Percentiles rank a stretch among this genome's conserved stretches.
These are phyloP conservation scores for Sparidentex hasta DNA, from an alignment of 2,797 vertebrate species.

Conservation along the genomic window DNA sequence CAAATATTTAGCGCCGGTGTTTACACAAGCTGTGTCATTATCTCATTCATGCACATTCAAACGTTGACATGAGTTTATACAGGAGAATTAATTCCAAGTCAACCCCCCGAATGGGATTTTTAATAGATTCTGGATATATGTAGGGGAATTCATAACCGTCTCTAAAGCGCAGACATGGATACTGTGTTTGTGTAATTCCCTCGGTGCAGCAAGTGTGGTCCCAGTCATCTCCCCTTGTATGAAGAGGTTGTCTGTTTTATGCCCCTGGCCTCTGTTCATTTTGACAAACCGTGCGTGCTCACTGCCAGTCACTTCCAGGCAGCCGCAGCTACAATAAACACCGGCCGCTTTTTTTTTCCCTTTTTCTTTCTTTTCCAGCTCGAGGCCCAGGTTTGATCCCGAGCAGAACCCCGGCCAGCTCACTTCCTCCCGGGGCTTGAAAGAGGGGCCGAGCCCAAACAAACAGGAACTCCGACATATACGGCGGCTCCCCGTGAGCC, in stretches of 20 bases:
- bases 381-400: slow-evolving; percentile 87
- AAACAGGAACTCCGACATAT: slow-evolving; percentile 84
- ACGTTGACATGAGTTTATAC: slow-evolving; percentile 63
- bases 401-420: slow-evolving; percentile 88
- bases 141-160: slow-evolving; percentile 51
- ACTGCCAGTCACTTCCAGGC: slow-evolving; percentile 85
- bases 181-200: slow-evolving; percentile 65
- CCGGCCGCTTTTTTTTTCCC: slow-evolving; percentile 42
- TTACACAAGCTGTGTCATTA: slow-evolving; percentile 72
- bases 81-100: slow-evolving; percentile 67
- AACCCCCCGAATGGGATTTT: slow-evolving; percentile 61
- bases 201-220: slow-evolving; percentile 74
- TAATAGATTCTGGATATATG: slow-evolving; percentile 69
- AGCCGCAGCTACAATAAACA: slow-evolving; percentile 83
- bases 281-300: slow-evolving; percentile 77
- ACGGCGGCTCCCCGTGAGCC: slow-evolving; percentile 76
- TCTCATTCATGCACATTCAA: slow-evolving; percentile 78
- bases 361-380: slow-evolving; percentile 55
- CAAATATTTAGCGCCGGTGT: slow-evolving; percentile 74
- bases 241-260: slow-evolving; percentile 76
- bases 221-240: slow-evolving; percentile 66
- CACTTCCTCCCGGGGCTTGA: slow-evolving; percentile 86
- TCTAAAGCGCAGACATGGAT: slow-evolving; percentile 67
- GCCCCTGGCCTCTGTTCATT: slow-evolving; percentile 77
- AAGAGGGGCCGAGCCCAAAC: slow-evolving; percentile 91